phyloP scores from a whole-genome alignment of 2,113 vertebrate species.

The Probosciger aterrimus region DNA sequence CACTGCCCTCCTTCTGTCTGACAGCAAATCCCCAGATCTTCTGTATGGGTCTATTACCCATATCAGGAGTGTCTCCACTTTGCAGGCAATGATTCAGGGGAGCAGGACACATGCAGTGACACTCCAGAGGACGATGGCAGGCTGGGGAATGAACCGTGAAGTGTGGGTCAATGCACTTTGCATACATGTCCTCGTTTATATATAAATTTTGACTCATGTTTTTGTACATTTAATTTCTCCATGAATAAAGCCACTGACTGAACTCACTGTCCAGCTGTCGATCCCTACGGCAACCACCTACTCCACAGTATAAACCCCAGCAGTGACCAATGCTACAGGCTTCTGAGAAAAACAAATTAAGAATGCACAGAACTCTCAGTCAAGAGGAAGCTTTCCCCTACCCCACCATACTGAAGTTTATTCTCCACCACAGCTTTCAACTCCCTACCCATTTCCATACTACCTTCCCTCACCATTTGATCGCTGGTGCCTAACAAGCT shows the following conservation, averaged over 20 bases:
- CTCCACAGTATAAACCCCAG: neutral
- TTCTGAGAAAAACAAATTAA: neutral
- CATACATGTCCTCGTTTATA: accelerated
- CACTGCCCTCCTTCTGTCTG: neutral
- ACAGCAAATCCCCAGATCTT: neutral
- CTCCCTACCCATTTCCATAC: neutral
- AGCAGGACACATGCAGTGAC: accelerated
- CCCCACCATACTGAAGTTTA: neutral
- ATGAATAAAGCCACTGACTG: neutral
- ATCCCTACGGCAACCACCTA: neutral
- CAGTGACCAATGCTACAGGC: neutral
- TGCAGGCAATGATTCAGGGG: neutral
- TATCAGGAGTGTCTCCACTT: neutral
- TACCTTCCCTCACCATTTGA: neutral
- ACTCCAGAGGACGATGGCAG: neutral
- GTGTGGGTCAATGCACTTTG: accelerated
- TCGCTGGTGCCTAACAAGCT: neutral
- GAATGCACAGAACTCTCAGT: neutral
- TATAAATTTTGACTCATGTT: neutral
- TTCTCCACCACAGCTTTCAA: neutral
- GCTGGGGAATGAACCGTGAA: neutral
- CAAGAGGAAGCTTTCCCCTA: neutral
- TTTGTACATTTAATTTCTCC: neutral
- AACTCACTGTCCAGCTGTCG: neutral
- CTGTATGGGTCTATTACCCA: neutral